Evolutionary conservation across 1,140 invertebrate species (phyloP), one percentile per base, ranked within the genome.

Genomic region (Stegodyphus dumicola): DNA sequence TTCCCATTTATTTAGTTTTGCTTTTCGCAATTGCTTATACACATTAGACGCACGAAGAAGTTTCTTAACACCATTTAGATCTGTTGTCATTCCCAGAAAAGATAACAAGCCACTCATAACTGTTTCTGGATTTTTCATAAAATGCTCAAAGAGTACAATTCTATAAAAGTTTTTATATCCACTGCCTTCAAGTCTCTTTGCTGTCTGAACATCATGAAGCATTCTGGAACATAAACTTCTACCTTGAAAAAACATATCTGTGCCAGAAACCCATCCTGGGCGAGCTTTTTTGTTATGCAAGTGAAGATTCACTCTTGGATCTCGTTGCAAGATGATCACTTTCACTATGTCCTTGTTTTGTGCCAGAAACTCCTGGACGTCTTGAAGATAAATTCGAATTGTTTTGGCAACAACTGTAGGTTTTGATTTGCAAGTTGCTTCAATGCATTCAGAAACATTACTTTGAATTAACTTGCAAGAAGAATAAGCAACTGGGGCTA

Each of bases 191-290:
- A 86, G 11, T 2, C 76, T 53, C 13, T 48, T 77, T 1, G 84
- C 84, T 10, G 54, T 70, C 33, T 78, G 66, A 0, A 77, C 67
- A 48, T 86, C 84, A 52, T 86, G 75, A 3, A 86, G 70, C 84
- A 86, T 86, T 73, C 84, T 70, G 10, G 84, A 60, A 66, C 84
- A 86, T 10, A 86, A 67, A 65, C 75, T 78, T 48, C 84, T 17
- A 9, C 75, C 84, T 54, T 78, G 84, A 7, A 86, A 86, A n/a
- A 86, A 86, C 75, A 78, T 86, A 18, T 86, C 84, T n/a, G 75
- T 71, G 7, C 66, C 76, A 49, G 75, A 33, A 13, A 49, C 73
- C 84, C 74, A 73, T 9, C 76, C 74, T 15, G 65, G 9, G n/a
- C 53, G 52, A 73, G 7, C 56, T 65, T 53, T 60, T 49, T 64